Base-by-base conservation (phyloP, 2,888 invertebrate genomes). In the Dolichomitus sp. region DNA sequence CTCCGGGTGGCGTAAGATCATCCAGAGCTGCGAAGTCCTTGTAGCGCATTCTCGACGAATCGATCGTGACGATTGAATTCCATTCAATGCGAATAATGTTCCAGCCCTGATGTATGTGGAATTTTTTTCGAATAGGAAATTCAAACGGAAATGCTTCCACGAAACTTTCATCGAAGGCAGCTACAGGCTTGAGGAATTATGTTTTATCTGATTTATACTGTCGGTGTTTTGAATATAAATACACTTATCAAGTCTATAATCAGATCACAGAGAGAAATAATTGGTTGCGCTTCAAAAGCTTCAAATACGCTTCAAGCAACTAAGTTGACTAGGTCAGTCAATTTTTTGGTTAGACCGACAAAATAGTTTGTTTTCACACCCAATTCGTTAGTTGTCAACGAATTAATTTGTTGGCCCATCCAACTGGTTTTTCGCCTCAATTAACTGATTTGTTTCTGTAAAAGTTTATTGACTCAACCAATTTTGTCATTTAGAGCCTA, bases 11-110 rank as follows among this genome's bases (percentile, higher is more conserved):
- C 72, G 72, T 70, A 80, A 80, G 72, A 63, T 73, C 76, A 48
- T 72, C 30, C 30, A 42, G 80, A 76, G 33, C 68, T 40, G 66
- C 37, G 61, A 61, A 76, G 72, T 83, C 72, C 66, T 63, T 57
- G 68, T 76, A 68, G 70, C 52, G 61, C 30, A 68, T 73, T 80
- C 80, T 61, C 68, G 52, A 61, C 63, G 68, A 80, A 73, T 83
- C 52, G 68, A 83, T 83, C 75, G 82, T 83, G 82, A 75, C 79
- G 69, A 74, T 79, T 37, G 65, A 75, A 74, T 82, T 78, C 48
- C 57, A 65, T 42, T 73, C 57, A 50, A 66, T 40, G 70, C 37
- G 54, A 80, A 83, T 72, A 66, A 75, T 83, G 40, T 33, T 66
- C 48, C 23, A 61, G 59, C 30, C n/a, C 45, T 45, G 7, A 12